Evolutionary conservation across 2,797 vertebrate species (phyloP).

Genomic region (Chelidonichthys spinosus): DNA sequence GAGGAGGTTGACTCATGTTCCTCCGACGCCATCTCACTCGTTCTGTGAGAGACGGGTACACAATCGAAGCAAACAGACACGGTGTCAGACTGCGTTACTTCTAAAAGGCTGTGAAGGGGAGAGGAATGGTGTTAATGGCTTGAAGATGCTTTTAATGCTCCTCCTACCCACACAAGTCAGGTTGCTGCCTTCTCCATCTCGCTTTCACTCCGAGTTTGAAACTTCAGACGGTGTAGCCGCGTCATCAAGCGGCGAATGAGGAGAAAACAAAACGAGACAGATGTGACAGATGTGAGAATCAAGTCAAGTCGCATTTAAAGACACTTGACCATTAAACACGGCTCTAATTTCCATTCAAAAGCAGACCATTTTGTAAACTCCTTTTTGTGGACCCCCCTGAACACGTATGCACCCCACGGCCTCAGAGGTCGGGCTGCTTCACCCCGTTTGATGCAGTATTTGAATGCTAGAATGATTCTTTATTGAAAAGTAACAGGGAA

Average conservation of each 20-base stretch:
- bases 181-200: constrained; percentile 36
- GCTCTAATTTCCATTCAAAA: not conserved
- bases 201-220: constrained; percentile 29
- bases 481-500: not conserved
- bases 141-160: constrained; percentile 73
- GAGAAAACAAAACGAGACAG: not conserved
- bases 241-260: not conserved
- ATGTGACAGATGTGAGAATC: not conserved
- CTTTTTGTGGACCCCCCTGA: not conserved
- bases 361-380: not conserved
- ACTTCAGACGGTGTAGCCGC: constrained; percentile 26
- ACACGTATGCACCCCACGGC: no score
- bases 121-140: constrained; percentile 68
- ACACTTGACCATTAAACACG: not conserved
- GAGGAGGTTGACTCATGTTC: constrained; percentile 68
- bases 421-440: not conserved
- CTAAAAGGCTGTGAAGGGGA: constrained; percentile 59
- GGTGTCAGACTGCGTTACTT: constrained; percentile 61
- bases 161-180: constrained; percentile 59
- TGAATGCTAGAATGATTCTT: not conserved
- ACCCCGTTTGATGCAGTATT: not conserved
- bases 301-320: not conserved
- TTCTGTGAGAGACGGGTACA: constrained; percentile 46
- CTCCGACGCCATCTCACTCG: constrained; percentile 59
- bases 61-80: constrained; percentile 38